Evolutionary conservation across 1,140 invertebrate genomes (phyloP).

Genomic region (Dendrolimus kikuchii): DNA sequence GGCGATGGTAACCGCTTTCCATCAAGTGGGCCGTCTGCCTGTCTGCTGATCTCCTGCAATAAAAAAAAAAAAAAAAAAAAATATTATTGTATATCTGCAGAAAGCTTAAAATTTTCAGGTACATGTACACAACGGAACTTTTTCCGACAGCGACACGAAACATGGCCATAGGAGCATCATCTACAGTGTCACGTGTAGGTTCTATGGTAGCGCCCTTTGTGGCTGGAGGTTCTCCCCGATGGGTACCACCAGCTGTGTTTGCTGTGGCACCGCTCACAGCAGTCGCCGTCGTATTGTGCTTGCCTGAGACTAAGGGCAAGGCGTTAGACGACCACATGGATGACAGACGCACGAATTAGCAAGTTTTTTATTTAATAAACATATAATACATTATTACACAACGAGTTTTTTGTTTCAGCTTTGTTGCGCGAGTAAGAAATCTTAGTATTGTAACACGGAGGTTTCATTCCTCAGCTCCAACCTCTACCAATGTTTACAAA

Average conservation of each 20-base stretch:
- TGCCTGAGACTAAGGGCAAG: constrained; percentile 72
- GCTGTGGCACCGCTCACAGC: constrained; percentile 73
- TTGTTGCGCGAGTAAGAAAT: too few species aligned
- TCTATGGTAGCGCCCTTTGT: constrained; percentile 64
- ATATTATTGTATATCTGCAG: too few species aligned
- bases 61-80: too few species aligned
- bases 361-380: constrained; percentile 2
- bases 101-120: constrained; percentile 30
- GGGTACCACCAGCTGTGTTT: constrained; percentile 78
- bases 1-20: too few species aligned
- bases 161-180: constrained; percentile 64
- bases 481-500: too few species aligned
- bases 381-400: not conserved
- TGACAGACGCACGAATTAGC: not conserved
- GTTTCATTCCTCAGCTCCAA: too few species aligned
- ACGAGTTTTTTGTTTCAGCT: too few species aligned
- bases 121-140: constrained; percentile 67
- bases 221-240: constrained; percentile 34
- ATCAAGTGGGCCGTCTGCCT: too few species aligned
- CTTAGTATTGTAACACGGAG: too few species aligned
- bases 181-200: constrained; percentile 62
- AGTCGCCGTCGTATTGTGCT: constrained; percentile 68
- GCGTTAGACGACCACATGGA: constrained; percentile 22
- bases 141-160: constrained; percentile 71
- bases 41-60: too few species aligned